A percentile compares a stretch with the other conserved stretches of the same genome.
Conservation (phyloP, 2,797 vertebrate genomes). For the Falco naumanni region DNA sequence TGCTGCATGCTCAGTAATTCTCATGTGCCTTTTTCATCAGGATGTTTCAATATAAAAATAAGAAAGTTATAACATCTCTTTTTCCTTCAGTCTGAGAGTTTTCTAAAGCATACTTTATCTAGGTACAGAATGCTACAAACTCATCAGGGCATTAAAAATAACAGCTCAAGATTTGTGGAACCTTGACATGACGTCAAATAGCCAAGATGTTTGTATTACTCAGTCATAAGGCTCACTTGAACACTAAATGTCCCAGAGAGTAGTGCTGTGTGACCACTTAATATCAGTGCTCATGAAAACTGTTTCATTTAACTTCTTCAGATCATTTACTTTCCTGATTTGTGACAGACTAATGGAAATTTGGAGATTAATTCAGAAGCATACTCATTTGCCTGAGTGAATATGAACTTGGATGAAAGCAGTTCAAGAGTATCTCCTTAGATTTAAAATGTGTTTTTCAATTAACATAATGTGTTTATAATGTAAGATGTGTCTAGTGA, state of each 20-base stretch:
- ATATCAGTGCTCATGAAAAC: neutral
- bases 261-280: conserved; percentile 37
- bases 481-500: conserved; percentile 34
- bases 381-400: conserved; percentile 25
- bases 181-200: conserved; percentile 50
- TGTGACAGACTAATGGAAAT: conserved; percentile 47
- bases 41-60: neutral
- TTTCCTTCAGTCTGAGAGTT: neutral
- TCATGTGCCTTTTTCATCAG: neutral
- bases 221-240: conserved; percentile 21
- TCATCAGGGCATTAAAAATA: conserved; percentile 3
- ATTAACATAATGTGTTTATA: conserved; percentile 51
- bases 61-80: neutral
- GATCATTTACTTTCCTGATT: conserved; percentile 54
- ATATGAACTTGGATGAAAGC: conserved; percentile 29
- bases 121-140: neutral
- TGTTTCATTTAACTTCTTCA: conserved; percentile 55
- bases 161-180: neutral
- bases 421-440: conserved; percentile 17
- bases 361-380: conserved; percentile 29
- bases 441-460: conserved; percentile 22
- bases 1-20: neutral
- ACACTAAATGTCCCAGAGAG: conserved; percentile 33
- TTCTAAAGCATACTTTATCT: neutral
- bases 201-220: conserved; percentile 11